Evolutionary conservation across 2,797 vertebrate genomes (phyloP).

Genomic region (Tolypeutes matacus): DNA sequence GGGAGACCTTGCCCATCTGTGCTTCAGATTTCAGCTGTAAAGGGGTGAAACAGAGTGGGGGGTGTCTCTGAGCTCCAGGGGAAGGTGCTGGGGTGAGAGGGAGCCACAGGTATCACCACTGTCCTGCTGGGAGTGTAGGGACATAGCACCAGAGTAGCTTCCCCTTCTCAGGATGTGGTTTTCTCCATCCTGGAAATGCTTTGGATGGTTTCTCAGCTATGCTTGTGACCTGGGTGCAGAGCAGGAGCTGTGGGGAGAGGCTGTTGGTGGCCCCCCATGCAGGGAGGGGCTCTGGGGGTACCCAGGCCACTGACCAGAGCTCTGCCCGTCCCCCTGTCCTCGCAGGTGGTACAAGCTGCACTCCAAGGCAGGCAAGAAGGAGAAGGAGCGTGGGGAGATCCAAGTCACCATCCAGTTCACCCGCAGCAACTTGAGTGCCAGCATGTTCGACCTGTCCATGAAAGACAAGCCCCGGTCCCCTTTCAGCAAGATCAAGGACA

Average conservation of each 20-base stretch:
- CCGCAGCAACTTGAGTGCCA: constrained; percentile 95
- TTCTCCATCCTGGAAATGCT: neutral
- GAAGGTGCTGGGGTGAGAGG: neutral
- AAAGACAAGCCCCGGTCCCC: constrained; percentile 95
- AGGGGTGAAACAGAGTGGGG: neutral
- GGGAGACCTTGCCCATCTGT: neutral
- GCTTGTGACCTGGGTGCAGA: neutral
- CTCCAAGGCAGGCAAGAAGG: constrained; percentile 97
- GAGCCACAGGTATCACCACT: neutral
- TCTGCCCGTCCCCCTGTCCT: neutral
- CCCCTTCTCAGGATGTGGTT: neutral
- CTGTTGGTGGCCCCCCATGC: neutral
- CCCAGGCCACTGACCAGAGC: neutral
- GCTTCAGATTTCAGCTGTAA: neutral
- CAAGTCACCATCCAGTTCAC: constrained; percentile 96
- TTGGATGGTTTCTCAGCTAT: neutral
- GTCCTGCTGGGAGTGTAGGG: neutral
- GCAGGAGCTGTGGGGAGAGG: neutral
- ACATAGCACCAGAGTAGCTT: neutral
- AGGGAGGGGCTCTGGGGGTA: neutral
- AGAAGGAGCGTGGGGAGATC: constrained; percentile 97
- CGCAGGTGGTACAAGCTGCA: constrained; percentile 95
- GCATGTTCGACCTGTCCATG: constrained; percentile 98
- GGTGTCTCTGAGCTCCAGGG: neutral
- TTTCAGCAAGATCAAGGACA: constrained; percentile 96